A percentile compares a stretch with the other conserved stretches of the same genome.
Conservation (phyloP, 2,888 invertebrate species). For the Chymomyza fuscimana region DNA sequence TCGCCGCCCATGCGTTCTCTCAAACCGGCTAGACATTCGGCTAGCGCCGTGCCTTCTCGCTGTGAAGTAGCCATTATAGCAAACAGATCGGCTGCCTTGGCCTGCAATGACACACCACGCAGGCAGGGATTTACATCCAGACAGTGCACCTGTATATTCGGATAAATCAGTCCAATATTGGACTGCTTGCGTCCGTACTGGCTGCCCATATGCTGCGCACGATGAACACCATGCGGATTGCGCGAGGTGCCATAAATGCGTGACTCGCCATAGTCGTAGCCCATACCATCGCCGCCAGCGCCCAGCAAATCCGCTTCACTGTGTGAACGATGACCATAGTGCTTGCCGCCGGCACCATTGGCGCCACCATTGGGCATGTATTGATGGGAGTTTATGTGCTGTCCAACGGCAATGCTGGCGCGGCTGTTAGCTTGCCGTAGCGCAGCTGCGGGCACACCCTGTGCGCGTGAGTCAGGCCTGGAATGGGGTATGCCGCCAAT, state of each 20-base stretch:
- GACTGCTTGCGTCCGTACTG: slow-evolving; percentile 75
- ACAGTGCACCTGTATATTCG: slow-evolving; percentile 81
- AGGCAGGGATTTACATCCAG: slow-evolving; percentile 92
- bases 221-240: slow-evolving; percentile 43
- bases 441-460: slow-evolving; percentile 83
- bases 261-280: slow-evolving; percentile 76
- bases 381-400: slow-evolving; percentile 69
- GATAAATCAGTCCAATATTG: slow-evolving; percentile 78
- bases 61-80: slow-evolving; percentile 95
- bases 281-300: slow-evolving; percentile 80
- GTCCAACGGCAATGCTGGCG: slow-evolving; percentile 81
- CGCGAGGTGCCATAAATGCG: slow-evolving; percentile 76
- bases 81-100: slow-evolving; percentile 93
- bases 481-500: slow-evolving; percentile 77
- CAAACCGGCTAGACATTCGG: slow-evolving; percentile 91
- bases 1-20: slow-evolving; percentile 86
- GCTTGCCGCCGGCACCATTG: slow-evolving; percentile 63
- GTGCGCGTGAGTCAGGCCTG: slow-evolving; percentile 78
- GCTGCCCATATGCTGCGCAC: slow-evolving; percentile 36
- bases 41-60: slow-evolving; percentile 90
- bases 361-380: slow-evolving; percentile 28
- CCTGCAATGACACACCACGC: slow-evolving; percentile 88
- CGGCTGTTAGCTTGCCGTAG: slow-evolving; percentile 86
- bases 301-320: slow-evolving; percentile 93
- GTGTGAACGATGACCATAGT: slow-evolving; percentile 84